These are phyloP conservation scores for Deroptyus accipitrinus DNA, from an alignment of 2,113 vertebrate species.

Conservation along the genomic window DNA sequence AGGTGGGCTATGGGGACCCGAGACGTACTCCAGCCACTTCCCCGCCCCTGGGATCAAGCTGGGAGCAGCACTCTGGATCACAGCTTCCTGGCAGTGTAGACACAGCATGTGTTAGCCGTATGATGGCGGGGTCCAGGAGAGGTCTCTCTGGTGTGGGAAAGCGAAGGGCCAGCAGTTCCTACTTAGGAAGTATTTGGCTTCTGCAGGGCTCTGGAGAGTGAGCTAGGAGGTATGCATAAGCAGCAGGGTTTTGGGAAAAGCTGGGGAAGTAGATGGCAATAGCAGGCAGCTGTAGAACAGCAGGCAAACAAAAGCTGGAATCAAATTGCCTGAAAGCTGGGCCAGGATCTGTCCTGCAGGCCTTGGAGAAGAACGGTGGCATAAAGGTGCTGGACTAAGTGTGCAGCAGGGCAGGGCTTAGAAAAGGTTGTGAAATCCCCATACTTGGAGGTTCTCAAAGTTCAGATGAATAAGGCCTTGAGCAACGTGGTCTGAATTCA, in stretches of 20 bases:
- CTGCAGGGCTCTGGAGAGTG: not conserved
- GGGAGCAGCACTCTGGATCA: conserved; percentile 7
- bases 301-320: not conserved
- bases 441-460: not conserved
- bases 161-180: conserved; percentile 4
- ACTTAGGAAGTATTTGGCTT: not conserved
- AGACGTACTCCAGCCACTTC: not conserved
- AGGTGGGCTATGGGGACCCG: not conserved
- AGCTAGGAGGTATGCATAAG: not conserved
- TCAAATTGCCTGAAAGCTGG: not conserved
- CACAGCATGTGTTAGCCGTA: conserved; percentile 44
- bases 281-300: not conserved
- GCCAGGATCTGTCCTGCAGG: not conserved
- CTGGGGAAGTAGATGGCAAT: not conserved
- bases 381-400: not conserved
- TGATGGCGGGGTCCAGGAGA: not conserved
- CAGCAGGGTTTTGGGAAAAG: not conserved
- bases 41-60: not conserved
- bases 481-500: not conserved
- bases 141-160: conserved; percentile 38
- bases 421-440: not conserved
- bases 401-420: not conserved
- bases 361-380: fast-evolving
- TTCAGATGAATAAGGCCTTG: not conserved
- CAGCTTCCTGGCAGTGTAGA: conserved; percentile 42